A percentile compares a stretch with the other conserved stretches of the same genome.
Conservation (phyloP, 2,888 invertebrate species). For the Alviniconcha strummeri region DNA sequence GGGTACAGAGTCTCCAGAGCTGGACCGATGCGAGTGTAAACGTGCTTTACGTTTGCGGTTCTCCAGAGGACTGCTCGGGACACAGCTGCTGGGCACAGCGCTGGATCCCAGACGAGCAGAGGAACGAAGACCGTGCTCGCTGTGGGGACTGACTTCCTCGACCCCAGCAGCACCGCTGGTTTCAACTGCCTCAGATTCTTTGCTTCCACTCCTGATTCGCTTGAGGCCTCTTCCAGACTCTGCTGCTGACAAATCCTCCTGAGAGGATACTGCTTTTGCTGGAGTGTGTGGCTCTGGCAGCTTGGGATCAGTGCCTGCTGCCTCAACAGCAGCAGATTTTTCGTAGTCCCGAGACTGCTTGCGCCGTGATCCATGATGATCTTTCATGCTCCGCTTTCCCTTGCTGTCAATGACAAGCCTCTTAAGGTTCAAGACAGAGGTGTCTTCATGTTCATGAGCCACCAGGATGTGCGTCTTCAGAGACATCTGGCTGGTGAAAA, state of each 20-base stretch:
- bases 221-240: constrained; percentile 5
- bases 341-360: constrained; percentile 27
- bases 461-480: constrained; percentile 43
- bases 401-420: constrained; percentile 22
- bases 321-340: constrained; percentile 15
- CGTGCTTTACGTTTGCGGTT: constrained; percentile 23
- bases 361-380: neutral
- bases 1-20: neutral
- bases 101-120: neutral
- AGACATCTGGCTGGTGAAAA: constrained; percentile 40
- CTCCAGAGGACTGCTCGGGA: constrained; percentile 7
- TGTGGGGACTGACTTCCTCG: neutral
- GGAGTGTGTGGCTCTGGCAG: neutral
- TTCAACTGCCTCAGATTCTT: neutral
- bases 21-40: constrained; percentile 15
- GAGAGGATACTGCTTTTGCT: neutral
- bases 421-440: constrained; percentile 36
- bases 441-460: constrained; percentile 38
- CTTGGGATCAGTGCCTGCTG: constrained; percentile 2
- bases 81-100: neutral
- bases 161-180: constrained; percentile 13
- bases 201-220: constrained; percentile 14
- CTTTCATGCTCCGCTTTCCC: constrained; percentile 17
- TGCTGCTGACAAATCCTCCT: constrained; percentile 13
- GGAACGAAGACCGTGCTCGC: neutral